Base-by-base conservation (phyloP, 2,888 invertebrate species). In the Dastarcus helophoroides region DNA sequence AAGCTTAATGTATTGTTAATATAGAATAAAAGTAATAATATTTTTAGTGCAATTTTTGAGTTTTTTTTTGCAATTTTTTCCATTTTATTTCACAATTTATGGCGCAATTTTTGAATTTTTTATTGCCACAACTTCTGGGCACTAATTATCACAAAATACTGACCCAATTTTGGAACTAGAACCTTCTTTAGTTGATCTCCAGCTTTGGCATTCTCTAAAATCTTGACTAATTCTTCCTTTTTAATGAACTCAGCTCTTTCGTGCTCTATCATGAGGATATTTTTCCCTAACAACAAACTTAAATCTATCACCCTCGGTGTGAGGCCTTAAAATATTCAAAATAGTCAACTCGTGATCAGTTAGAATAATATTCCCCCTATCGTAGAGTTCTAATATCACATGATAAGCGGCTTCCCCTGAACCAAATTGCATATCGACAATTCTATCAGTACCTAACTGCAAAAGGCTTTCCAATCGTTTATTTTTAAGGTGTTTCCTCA, bases 401-500 rank as follows among this genome's bases (percentile, higher is more conserved):
- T 98, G 97, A 62, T 93, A 93, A 0, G 93, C 85, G 1, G 88
- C 90, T 54, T 93, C 91, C 0, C 83, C 81, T 3, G 75, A 77
- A 7, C 98, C 98, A 64, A 99, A 99, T 61, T 94, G 89, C 27
- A 99, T 63, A 61, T 94, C 86, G 8, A 99, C 73, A 26, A 98
- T 83, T 55, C 98, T 75, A 62, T 99, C 98, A 3, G 80, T 73
- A 2, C 97, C 97, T 1, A 98, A 60, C 63, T 97, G 95, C 2
- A 63, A 65, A 0, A 95, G 64, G 26, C 68, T 73, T 62, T 95
- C 95, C 2, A 98, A 63, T 3, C 98, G 75, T 56, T 95, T 91
- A 60, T 95, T 94, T 54, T 86, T 88, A 22, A 99, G 66, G 62
- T 98, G 98, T 63, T 99, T 99, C 29, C 98, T 69, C 56, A 98